Evolutionary conservation across 2,888 invertebrate genomes (phyloP).

Genomic region (Rhamphomyia laevipes): DNA sequence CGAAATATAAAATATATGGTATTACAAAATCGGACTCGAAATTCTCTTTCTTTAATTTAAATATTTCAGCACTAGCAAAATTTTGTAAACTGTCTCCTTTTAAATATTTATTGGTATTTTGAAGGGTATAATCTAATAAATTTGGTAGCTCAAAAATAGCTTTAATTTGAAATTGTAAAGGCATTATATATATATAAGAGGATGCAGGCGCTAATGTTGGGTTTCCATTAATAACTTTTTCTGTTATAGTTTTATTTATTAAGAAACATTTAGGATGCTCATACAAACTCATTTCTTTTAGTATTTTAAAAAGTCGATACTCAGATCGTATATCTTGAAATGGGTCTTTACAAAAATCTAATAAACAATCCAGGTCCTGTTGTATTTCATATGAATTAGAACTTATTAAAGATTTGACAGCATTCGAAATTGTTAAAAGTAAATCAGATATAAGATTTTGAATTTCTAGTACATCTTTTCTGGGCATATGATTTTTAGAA

Average conservation of each 20-base stretch:
- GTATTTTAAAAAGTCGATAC: constrained; percentile 9
- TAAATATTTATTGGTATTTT: constrained; percentile 3
- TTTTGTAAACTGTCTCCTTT: background rate
- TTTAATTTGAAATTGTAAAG: constrained; percentile 8
- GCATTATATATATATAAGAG: constrained; percentile 7
- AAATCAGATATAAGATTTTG: constrained; percentile 4
- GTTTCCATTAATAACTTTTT: constrained; percentile 6
- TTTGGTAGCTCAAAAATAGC: constrained; percentile 9
- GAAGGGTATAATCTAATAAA: constrained; percentile 3
- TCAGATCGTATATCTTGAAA: constrained; percentile 12
- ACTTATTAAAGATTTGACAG: background rate
- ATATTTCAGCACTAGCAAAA: background rate
- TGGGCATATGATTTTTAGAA: constrained; percentile 6
- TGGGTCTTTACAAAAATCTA: constrained; percentile 11
- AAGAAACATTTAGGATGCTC: constrained; percentile 6
- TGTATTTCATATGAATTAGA: background rate
- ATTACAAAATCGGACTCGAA: background rate
- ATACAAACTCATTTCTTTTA: constrained; percentile 9
- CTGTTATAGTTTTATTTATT: constrained; percentile 5
- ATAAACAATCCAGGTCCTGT: constrained; percentile 4
- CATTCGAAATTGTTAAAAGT: constrained; percentile 1
- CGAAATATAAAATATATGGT: background rate
- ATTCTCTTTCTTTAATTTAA: background rate
- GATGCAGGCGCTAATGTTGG: constrained; percentile 4
- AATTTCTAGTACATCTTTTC: constrained; percentile 7